phyloP scores from a whole-genome alignment of 2,888 invertebrate genomes.

The Brenthis daphne region DNA sequence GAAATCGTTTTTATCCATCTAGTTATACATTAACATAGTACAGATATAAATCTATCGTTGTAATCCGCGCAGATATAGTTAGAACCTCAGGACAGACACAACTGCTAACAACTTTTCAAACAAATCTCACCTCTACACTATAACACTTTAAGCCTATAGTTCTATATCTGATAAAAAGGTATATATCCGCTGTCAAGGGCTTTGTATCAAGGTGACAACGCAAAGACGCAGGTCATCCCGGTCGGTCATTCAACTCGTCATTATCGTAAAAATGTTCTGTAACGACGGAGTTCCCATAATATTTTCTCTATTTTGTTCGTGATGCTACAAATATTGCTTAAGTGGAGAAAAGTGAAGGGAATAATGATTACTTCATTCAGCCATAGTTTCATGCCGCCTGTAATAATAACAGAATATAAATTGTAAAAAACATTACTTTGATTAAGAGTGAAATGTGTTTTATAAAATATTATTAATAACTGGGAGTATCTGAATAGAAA shows the following conservation, averaged over 20 bases:
- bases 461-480: too few relatives aligned
- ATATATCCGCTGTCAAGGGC: background rate
- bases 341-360: background rate
- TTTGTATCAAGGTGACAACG: slow-evolving; percentile 25
- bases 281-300: slow-evolving; percentile 17
- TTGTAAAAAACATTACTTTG: background rate
- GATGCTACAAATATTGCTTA: slow-evolving; percentile 20
- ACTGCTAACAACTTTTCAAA: background rate
- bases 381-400: background rate
- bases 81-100: slow-evolving; percentile 14
- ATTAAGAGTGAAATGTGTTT: background rate
- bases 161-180: background rate
- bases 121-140: slow-evolving; percentile 7
- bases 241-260: slow-evolving; percentile 20
- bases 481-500: too few relatives aligned
- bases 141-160: background rate
- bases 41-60: slow-evolving; percentile 22
- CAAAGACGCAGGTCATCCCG: slow-evolving; percentile 26
- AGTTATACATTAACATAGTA: slow-evolving; percentile 24
- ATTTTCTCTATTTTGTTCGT: slow-evolving; percentile 12
- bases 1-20: background rate
- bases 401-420: too few relatives aligned
- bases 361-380: background rate
- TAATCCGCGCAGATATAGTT: slow-evolving; percentile 22
- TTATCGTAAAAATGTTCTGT: slow-evolving; percentile 21